Evolutionary conservation across 2,888 invertebrate genomes (phyloP), one percentile per base, ranked within the genome.

Genomic region (Willowsia nigromaculata): DNA sequence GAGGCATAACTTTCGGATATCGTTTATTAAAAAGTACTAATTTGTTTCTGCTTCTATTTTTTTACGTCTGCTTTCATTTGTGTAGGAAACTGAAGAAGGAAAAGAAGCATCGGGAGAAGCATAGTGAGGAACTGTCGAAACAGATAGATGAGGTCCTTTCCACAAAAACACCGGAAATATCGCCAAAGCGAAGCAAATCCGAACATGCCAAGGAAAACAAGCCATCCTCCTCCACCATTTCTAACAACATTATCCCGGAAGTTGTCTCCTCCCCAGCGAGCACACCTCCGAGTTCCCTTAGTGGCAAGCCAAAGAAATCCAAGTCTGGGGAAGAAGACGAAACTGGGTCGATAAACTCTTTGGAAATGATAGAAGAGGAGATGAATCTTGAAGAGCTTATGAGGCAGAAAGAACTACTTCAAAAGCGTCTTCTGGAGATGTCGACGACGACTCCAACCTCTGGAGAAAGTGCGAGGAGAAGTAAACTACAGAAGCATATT

Each of bases 371-470:
- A 56, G 97, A 97, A 93, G 97, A 97, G 91, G 97, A 97, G 93
- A 96, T 97, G 92, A 97, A 98, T 93, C 94, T 98, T 37, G 98
- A 98, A 93, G 98, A 98, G 92, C 94, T 98, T 87, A 98, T 98
- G 97, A 96, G 96, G 93, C 97, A 98, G 93, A 98, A 98, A 94
- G 97, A 97, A 93, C 93, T 91, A 84, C 47, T 91, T 30, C 91
- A 91, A 47, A 90, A 91, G 4, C 86, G 89, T 0, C 89, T 93
- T 0, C 85, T 91, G 53, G 90, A 90, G 78, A 62, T 76, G 37
- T 30, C 83, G 6, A 47, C 62, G 13, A 27, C 62, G 2, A 27
- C 62, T 27, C 15, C 27, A 43, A 13, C 43, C 1, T 3, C 43
- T 13, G 11, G 43, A 6, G 43, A 9, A 3, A 43, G 13, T 43